Evolutionary conservation across 2,113 vertebrate genomes (phyloP), one percentile per base, ranked within the genome.

Genomic region (Salvelinus fontinalis): DNA sequence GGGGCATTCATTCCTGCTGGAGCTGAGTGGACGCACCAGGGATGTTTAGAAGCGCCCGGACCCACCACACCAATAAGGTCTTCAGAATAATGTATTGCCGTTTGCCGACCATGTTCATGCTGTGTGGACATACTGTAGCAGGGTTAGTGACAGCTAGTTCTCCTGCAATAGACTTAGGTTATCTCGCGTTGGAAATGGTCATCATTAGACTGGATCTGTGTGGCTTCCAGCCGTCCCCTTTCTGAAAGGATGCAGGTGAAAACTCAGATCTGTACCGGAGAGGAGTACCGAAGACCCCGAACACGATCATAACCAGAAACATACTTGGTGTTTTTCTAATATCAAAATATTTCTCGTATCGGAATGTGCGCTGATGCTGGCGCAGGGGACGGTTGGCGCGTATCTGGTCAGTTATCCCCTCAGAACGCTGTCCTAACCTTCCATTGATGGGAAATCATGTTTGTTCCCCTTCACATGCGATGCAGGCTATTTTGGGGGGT

Each of bases 331-430:
- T 88, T 97, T 97, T 86, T 95, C 95, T 90, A 97, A 93, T 93
- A 97, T 98, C 80, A 96, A 96, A 90, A 94, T 98, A 74, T 98
- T 98, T 91, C 89, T 98, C 85, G 94, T 97, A 89, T 95, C 96
- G 85, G 96, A 98, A 92, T 97, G 97, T 85, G 96, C 96, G 66
- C 92, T 97, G 87, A 97, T 98, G 95, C 81, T 98, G 93, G 95
- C 97, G 74, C 97, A 97, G 92, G 96, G 95, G 91, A 98, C 95
- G 16, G 96, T 97, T 83, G 96, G 96, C 85, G 96, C 97, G 26
- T 98, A 98, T 94, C 94, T 97, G 96, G 96, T 98, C 92, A 97
- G 96, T 94, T 66, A 12, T 73, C 29, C 27, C 34, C 51, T 71
- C 69, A 39, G 34, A 69, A 69, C 67, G 67, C 27, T 31, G 29